A percentile compares a stretch with the other conserved stretches of the same genome.
phyloP scores from a whole-genome alignment of 2,888 invertebrate species.

The Syritta pipiens region DNA sequence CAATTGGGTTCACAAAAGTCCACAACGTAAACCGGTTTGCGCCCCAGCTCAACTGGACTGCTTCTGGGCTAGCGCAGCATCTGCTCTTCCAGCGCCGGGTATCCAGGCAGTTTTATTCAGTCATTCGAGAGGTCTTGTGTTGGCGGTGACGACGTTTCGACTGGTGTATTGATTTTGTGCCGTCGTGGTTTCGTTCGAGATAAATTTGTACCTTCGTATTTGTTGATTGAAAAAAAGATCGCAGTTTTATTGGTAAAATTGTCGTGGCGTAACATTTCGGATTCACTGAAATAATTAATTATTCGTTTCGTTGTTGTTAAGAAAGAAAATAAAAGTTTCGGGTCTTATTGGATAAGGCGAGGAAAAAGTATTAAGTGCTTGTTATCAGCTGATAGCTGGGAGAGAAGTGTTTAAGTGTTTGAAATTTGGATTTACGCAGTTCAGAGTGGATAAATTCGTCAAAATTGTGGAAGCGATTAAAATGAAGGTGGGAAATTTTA shows the following conservation, averaged over 20 bases:
- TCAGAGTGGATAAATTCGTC: slow-evolving; percentile 74
- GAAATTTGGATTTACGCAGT: slow-evolving; percentile 41
- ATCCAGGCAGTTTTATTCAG: slow-evolving; percentile 53
- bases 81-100: slow-evolving; percentile 51
- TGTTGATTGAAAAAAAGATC: slow-evolving; percentile 9
- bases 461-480: slow-evolving; percentile 79
- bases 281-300: slow-evolving; percentile 25
- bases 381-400: too few relatives aligned
- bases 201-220: slow-evolving; percentile 7
- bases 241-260: slow-evolving; percentile 29
- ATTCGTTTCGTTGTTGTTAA: too few relatives aligned
- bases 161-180: slow-evolving; percentile 50
- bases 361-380: slow-evolving; percentile 35
- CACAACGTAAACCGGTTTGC: slow-evolving; percentile 49
- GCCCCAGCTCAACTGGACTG: slow-evolving; percentile 35
- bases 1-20: slow-evolving; percentile 43
- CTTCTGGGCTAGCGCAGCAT: slow-evolving; percentile 42
- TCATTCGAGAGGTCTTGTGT: slow-evolving; percentile 66
- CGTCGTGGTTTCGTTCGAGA: slow-evolving; percentile 51
- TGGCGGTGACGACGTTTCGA: slow-evolving; percentile 58
- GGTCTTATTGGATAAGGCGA: too few relatives aligned
- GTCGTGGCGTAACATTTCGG: slow-evolving; percentile 46
- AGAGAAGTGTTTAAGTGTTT: too few relatives aligned
- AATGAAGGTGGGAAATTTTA: slow-evolving; percentile 79
- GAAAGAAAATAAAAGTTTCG: too few relatives aligned